phyloP scores from a whole-genome alignment of 2,888 invertebrate genomes.

The Lamellibrachia columna region DNA sequence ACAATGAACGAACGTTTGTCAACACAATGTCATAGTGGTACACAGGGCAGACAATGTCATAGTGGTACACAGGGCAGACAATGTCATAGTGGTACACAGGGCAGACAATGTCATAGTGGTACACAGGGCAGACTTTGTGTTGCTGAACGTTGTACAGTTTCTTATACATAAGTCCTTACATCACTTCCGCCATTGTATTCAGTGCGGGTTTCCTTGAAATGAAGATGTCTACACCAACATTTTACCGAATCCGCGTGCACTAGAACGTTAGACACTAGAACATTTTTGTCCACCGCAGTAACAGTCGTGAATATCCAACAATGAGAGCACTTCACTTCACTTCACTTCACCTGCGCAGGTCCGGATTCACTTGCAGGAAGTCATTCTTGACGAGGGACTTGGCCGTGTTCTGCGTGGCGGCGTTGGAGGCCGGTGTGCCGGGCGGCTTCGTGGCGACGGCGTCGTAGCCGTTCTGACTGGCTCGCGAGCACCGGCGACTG shows the following conservation, averaged over 20 bases:
- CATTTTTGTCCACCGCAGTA: not conserved
- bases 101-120: not conserved
- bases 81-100: not conserved
- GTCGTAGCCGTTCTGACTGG: not conserved
- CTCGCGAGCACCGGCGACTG: not conserved
- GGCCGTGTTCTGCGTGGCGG: not conserved
- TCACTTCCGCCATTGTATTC: not conserved
- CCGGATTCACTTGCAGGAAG: constrained; percentile 1
- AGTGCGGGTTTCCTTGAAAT: not conserved
- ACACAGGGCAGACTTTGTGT: not conserved
- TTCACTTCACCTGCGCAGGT: not conserved
- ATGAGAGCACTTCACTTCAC: not conserved
- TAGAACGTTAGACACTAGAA: not conserved
- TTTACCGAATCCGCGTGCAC: not conserved
- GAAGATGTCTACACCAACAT: not conserved
- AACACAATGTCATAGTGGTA: not conserved
- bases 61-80: not conserved
- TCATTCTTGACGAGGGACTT: not conserved
- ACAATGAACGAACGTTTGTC: not conserved
- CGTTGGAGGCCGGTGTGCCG: not conserved
- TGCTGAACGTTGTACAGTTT: not conserved
- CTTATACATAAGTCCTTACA: not conserved
- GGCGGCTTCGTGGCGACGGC: not conserved
- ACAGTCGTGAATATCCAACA: not conserved
- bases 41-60: not conserved